These are phyloP conservation scores for Oncorhynchus kisutch DNA, from an alignment of 2,113 vertebrate genomes.

Conservation along the genomic window DNA sequence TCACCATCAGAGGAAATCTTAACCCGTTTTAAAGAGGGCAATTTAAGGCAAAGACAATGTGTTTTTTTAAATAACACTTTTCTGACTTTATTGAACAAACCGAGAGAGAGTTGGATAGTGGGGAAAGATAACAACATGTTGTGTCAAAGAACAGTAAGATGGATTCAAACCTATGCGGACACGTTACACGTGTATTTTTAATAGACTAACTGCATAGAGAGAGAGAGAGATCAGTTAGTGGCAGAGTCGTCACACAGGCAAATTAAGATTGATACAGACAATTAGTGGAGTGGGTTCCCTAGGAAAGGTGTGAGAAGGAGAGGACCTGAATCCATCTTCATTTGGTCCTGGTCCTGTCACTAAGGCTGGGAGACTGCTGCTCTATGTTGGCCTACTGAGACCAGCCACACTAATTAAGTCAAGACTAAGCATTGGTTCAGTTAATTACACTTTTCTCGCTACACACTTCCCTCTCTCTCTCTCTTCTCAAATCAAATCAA, in stretches of 20 bases:
- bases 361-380: slow-evolving; percentile 78
- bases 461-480: slow-evolving; percentile 8
- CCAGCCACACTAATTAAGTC: slow-evolving; percentile 82
- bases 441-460: slow-evolving; percentile 70
- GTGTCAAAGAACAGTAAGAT: too few species aligned
- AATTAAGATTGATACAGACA: slow-evolving; percentile 93
- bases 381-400: slow-evolving; percentile 77
- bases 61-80: too few species aligned
- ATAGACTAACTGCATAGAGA: slow-evolving; percentile 73
- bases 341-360: slow-evolving; percentile 81
- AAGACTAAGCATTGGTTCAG: slow-evolving; percentile 76
- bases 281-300: slow-evolving; percentile 80
- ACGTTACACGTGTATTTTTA: slow-evolving; percentile 72
- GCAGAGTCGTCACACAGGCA: slow-evolving; percentile 77
- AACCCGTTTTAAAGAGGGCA: too few species aligned
- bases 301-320: slow-evolving; percentile 79
- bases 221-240: slow-evolving; percentile 80
- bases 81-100: too few species aligned
- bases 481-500: too few species aligned
- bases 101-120: too few species aligned
- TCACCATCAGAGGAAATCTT: too few species aligned
- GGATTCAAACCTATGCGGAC: too few species aligned
- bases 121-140: too few species aligned
- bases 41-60: too few species aligned
- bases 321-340: slow-evolving; percentile 87